Conservation (phyloP, 2,888 invertebrate species). For the Pyralis farinalis region DNA sequence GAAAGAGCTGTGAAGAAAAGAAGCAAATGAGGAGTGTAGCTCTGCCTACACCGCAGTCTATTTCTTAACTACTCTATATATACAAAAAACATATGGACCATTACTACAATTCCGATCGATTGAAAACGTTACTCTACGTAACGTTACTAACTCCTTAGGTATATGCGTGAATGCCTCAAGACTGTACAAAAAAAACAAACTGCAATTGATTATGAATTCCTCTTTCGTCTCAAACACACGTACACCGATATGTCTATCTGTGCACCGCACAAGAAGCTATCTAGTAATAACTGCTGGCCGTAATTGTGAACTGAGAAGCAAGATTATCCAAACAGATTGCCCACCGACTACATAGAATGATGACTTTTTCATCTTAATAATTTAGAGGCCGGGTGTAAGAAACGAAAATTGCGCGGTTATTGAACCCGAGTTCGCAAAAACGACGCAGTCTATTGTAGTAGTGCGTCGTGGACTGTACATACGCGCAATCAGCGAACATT, state of each 20-base stretch:
- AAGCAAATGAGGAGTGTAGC: too few species aligned
- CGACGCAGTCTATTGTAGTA: conserved; percentile 56
- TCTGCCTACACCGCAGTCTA: too few species aligned
- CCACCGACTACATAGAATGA: conserved; percentile 18
- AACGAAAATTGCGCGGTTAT: conserved; percentile 60
- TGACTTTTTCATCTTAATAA: conserved; percentile 32
- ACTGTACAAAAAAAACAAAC: too few species aligned
- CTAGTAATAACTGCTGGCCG: neutral
- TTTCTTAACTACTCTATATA: too few species aligned
- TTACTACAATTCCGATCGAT: too few species aligned
- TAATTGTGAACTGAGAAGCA: conserved; percentile 11
- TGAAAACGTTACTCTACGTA: too few species aligned
- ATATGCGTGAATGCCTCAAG: too few species aligned
- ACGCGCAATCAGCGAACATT: conserved; percentile 26
- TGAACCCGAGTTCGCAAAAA: conserved; percentile 54
- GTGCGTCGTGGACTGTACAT: conserved; percentile 34
- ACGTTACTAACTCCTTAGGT: too few species aligned
- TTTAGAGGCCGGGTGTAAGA: conserved; percentile 51
- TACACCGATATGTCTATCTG: neutral
- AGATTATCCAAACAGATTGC: conserved; percentile 28
- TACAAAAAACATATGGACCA: too few species aligned
- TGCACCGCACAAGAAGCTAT: neutral
- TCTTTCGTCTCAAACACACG: too few species aligned
- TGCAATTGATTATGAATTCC: too few species aligned
- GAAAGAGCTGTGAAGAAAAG: too few species aligned